Base-by-base conservation (phyloP, 2,888 invertebrate genomes). In the Oxyscelio sp. region DNA sequence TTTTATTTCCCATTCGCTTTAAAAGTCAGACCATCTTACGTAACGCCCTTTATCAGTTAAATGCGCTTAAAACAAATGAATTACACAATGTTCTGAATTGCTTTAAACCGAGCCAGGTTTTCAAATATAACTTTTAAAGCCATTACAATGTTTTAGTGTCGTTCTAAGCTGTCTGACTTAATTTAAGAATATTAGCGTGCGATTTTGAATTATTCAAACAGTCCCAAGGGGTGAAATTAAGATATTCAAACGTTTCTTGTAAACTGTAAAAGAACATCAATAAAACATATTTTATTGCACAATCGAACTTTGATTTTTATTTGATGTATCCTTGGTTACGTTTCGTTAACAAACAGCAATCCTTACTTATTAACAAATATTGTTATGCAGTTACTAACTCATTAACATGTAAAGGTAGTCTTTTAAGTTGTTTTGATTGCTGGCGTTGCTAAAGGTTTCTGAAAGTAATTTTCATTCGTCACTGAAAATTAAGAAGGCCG, bases 11-110 rank as follows among this genome's bases (percentile, higher is more conserved):
- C 40, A 22, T 22, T 31, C 11, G 19, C 45, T 45, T 45, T 8
- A 43, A 43, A n/a, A 15, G 45, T 2, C 45, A 2, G 17, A 19
- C 3, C 19, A 17, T 45, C 19, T 48, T 22, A 45, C 21, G 17
- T 17, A 22, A 59, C 31, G 31, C 61, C 13, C 45, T 9, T 0
- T 59, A 9, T 11, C 22, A 19, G 15, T 43, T 5, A 54, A 54
- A 56, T 17, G 54, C 27, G 43, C 54, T 40, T 56, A 40, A 50
- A 66, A 54, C 66, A 40, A 54, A n/a, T 54, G 38, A 38, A 66
- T 66, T 40, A 54, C 52, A 54, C 24, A 40, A 40, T 40, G 38
- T 38, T 15, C 45, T 50, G 15, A 43, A 21, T 43, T 22, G 15
- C 27, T 40, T 5, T 17, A 40, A 66, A 65, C 45, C n/a, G 22